Evolutionary conservation across 1,140 invertebrate species (phyloP).

Genomic region (Phymastichus coffea): DNA sequence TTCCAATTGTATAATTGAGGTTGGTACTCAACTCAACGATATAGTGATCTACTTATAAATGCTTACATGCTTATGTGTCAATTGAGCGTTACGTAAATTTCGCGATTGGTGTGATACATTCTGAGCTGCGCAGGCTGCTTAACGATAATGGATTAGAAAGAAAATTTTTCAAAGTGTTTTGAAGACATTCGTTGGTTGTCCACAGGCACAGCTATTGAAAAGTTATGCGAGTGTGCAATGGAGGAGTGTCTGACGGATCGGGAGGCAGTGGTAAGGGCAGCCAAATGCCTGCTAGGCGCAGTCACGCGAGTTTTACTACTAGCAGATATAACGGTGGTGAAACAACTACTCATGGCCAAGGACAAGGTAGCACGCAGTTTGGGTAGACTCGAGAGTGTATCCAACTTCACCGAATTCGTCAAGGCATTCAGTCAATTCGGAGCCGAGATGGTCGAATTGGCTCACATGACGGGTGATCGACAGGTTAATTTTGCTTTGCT

Average conservation of each 20-base stretch:
- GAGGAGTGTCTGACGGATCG: constrained; percentile 69
- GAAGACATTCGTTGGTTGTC: too few relatives aligned
- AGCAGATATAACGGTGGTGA: constrained; percentile 98
- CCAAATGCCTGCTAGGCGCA: constrained; percentile 87
- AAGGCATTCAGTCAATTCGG: constrained; percentile 98
- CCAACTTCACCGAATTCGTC: constrained; percentile 98
- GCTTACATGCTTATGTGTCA: too few relatives aligned
- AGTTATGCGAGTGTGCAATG: constrained; percentile 77
- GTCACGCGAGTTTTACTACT: constrained; percentile 96
- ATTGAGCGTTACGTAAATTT: too few relatives aligned
- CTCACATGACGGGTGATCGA: constrained; percentile 80
- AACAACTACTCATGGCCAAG: constrained; percentile 92
- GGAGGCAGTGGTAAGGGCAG: constrained; percentile 83
- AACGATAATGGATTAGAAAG: too few relatives aligned
- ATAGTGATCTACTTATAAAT: too few relatives aligned
- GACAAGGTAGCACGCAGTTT: constrained; percentile 89
- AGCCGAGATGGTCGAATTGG: constrained; percentile 96
- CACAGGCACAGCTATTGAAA: constrained; percentile 84
- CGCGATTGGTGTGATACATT: too few relatives aligned
- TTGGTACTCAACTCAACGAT: too few relatives aligned
- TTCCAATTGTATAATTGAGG: too few relatives aligned
- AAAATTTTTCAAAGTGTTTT: too few relatives aligned
- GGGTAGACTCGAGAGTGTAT: constrained; percentile 87
- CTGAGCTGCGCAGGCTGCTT: too few relatives aligned
- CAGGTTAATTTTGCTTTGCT: constrained; percentile 47